Conservation (phyloP, 2,113 vertebrate genomes). For the Chaenogobius annularis region DNA sequence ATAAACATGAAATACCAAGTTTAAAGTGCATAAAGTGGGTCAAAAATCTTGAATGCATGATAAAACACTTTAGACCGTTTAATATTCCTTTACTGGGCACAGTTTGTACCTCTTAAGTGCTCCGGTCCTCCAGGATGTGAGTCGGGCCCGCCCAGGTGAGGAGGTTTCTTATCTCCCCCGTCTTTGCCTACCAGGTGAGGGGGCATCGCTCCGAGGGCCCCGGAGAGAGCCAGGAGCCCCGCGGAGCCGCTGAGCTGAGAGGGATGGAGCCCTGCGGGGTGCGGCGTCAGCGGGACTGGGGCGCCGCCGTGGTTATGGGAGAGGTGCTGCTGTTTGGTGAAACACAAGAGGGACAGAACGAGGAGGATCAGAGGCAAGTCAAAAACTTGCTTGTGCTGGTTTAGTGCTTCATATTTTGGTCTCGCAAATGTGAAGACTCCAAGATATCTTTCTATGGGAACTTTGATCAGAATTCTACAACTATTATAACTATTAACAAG, state of each 20-base stretch:
- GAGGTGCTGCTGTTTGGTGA: conserved; percentile 87
- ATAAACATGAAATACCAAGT: too few relatives aligned
- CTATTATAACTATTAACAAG: too few relatives aligned
- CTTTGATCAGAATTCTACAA: too few relatives aligned
- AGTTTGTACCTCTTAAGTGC: conserved; percentile 92
- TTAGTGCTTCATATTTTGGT: too few relatives aligned
- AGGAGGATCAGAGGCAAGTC: neutral
- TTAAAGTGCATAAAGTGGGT: too few relatives aligned
- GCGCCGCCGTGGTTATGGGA: conserved; percentile 89
- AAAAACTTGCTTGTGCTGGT: too few relatives aligned
- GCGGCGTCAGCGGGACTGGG: conserved; percentile 91
- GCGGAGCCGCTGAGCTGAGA: conserved; percentile 90
- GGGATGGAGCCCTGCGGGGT: conserved; percentile 91
- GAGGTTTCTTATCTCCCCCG: conserved; percentile 84
- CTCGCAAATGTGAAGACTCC: too few relatives aligned
- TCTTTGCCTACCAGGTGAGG: conserved; percentile 92
- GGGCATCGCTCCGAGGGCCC: conserved; percentile 85
- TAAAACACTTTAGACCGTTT: too few relatives aligned
- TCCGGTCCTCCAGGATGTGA: conserved; percentile 78
- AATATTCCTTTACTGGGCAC: neutral
- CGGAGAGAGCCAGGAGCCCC: conserved; percentile 91
- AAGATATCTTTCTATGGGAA: too few relatives aligned
- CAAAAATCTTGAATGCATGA: too few relatives aligned
- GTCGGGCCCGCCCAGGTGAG: conserved; percentile 76
- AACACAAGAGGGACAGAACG: neutral